Evolutionary conservation across 2,888 invertebrate genomes (phyloP), one percentile per base, ranked within the genome.

Genomic region (Dolichopus griseipennis): DNA sequence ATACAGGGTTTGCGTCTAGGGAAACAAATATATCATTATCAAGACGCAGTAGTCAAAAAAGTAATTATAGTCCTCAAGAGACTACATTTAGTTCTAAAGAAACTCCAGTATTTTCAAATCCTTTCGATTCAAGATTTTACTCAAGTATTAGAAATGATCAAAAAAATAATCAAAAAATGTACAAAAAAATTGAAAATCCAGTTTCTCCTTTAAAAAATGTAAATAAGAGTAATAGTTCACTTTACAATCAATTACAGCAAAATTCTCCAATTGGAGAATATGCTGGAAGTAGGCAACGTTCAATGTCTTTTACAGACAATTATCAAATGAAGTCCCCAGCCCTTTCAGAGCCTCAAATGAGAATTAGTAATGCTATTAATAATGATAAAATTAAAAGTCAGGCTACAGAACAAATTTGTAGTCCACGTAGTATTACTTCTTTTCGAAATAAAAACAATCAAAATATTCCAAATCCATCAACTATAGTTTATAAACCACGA

Each of bases 291-390:
- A 78, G 83, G 18, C 83, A 83, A 66, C 80, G 83, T 52, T 83
- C 84, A 52, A 79, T 83, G 74, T 84, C 83, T n/a, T 83, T 84
- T 72, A 83, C 83, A 0, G 83, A 83, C 73, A 83, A 83, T 72
- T 76, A 79, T 68, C 74, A 33, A 64, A 43, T 80, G 12, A 77
- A 79, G 68, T 77, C 78, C 2, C 79, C 80, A 3, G 77, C 78
- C 15, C 67, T 78, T 20, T 75, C 78, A 12, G 80, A 79, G 65
- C 74, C 77, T 5, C 74, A 73, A 61, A 43, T 64, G 27, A 75
- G 75, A 68, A 73, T 73, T n/a, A 69, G 70, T 64, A 69, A 71
- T n/a, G 73, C 72, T 37, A 73, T 71, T 61, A 70, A 71, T 3
- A 52, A 52, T 18, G 52, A 52, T n/a, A 52, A 52, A 52, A 52